Evolutionary conservation across 2,113 vertebrate species (phyloP).

Genomic region (Callorhinus ursinus): DNA sequence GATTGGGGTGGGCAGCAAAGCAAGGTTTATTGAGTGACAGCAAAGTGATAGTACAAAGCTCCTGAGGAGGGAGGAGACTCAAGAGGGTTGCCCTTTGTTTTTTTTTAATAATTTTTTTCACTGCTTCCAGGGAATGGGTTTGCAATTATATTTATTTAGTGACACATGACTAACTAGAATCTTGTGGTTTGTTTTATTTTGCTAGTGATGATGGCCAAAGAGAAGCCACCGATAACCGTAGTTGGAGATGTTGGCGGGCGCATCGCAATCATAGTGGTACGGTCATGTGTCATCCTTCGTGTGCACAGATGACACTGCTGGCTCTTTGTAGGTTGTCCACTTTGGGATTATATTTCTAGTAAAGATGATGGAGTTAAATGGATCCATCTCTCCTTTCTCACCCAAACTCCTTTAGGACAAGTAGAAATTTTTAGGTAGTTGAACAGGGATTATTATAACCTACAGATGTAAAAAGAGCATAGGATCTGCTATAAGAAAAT

Average conservation of each 20-base stretch:
- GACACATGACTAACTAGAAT: background rate
- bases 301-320: background rate
- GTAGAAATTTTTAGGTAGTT: background rate
- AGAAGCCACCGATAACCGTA: conserved; percentile 98
- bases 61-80: background rate
- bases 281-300: background rate
- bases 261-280: conserved; percentile 98
- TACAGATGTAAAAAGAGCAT: background rate
- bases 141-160: rapidly evolving
- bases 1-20: background rate
- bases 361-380: background rate
- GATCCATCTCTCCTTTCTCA: background rate
- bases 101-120: background rate
- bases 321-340: background rate
- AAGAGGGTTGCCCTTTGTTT: background rate
- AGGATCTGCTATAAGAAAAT: rapidly evolving
- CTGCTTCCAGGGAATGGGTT: background rate
- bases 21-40: background rate
- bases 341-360: background rate
- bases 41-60: background rate
- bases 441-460: background rate
- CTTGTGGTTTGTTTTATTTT: conserved; percentile 49
- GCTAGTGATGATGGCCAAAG: conserved; percentile 99
- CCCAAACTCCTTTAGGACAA: background rate
- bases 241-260: conserved; percentile 98